Evolutionary conservation across 1,140 invertebrate genomes (phyloP), one percentile per base, ranked within the genome.

Genomic region (Drosophila carrolli): DNA sequence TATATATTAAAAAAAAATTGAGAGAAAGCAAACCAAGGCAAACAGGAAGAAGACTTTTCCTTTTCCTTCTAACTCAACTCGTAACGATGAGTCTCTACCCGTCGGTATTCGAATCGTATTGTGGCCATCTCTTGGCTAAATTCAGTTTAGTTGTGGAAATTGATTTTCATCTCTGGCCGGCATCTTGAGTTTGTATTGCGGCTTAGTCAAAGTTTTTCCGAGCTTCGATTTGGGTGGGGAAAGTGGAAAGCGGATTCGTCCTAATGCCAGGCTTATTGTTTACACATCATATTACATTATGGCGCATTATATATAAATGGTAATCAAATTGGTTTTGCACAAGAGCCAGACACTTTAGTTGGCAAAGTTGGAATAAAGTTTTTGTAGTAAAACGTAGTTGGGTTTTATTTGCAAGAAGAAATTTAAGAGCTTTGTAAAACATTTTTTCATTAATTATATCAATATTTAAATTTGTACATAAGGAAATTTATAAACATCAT

Each of bases 151-250:
- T 75, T 85, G 68, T 57, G 65, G 72, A 82, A 89, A 88, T 88
- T 89, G 84, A 88, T 88, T 88, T 88, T 88, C 84, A 75, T 88
- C 86, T 88, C 48, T 62, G 65, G 66, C 57, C 85, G 53, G 74
- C 80, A 83, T 66, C 83, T 83, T 88, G 80, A 73, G 65, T 79
- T 60, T 61, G 62, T 70, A 44, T 48, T 61, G 61, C 53, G 83
- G 75, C 60, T 67, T 44, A 81, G 43, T 44, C 41, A 65, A 61
- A 75, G 63, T 68, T 74, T 73, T 50, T 43, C 60, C 43, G 43
- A 43, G n/a, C 63, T 65, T 68, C n/a, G 19, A 66, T 51, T 56
- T 35, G 57, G 38, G 1, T 13, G 19, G 16, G 16, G 32, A 19
- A 46, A 38, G 66, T 41, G 62, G 66, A 40, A 67, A 55, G 61